phyloP scores from a whole-genome alignment of 2,888 invertebrate genomes.

The Agrochola circellaris region DNA sequence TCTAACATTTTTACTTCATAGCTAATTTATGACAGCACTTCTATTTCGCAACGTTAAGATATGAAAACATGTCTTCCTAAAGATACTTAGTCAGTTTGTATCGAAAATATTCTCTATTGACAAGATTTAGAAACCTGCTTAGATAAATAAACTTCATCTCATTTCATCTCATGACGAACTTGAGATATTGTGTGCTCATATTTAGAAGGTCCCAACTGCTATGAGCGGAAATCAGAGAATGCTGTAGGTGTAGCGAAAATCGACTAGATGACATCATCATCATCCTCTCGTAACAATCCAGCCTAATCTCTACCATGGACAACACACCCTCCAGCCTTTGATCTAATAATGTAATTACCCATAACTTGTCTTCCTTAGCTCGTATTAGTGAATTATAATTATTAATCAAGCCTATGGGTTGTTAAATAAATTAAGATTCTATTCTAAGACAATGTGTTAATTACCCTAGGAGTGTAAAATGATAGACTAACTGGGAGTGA shows the following conservation, averaged over 20 bases:
- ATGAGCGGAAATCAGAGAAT: not conserved
- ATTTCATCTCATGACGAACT: not conserved
- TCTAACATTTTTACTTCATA: constrained; percentile 26
- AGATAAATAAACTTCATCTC: not conserved
- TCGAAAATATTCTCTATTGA: not conserved
- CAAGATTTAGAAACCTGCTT: not conserved
- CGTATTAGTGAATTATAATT: constrained; percentile 17
- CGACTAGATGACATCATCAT: not conserved
- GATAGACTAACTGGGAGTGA: constrained; percentile 47
- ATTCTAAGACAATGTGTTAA: constrained; percentile 40
- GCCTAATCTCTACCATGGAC: not conserved
- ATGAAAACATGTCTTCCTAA: not conserved
- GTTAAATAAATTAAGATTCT: constrained; percentile 34
- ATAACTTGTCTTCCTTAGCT: not conserved
- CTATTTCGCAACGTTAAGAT: not conserved
- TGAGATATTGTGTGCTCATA: not conserved
- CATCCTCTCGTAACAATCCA: not conserved
- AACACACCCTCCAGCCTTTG: not conserved
- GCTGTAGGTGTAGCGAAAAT: not conserved
- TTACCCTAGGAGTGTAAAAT: constrained; percentile 48
- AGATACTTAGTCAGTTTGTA: not conserved
- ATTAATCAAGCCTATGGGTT: constrained; percentile 31
- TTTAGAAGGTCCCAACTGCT: not conserved
- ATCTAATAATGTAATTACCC: constrained; percentile 18
- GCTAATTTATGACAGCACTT: constrained; percentile 12